Base-by-base conservation (phyloP, 2,888 invertebrate species). In the Stenodema calcarata region DNA sequence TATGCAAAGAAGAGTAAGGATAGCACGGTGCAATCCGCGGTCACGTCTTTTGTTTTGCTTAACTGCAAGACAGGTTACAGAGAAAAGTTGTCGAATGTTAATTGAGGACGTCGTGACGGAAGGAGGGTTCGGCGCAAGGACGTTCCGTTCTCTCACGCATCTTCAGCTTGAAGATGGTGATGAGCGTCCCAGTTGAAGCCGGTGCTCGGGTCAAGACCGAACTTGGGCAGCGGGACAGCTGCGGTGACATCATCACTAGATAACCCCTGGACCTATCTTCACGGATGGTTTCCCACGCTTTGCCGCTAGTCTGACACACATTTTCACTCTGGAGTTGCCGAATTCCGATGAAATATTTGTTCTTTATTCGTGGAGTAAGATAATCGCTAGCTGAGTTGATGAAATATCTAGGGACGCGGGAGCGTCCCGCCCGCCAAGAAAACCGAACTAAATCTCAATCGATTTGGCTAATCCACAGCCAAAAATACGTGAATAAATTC, bases 101-200 rank as follows among this genome's bases (percentile, higher is more conserved):
- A 78, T 78, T 78, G 23, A 78, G 78, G 47, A 78, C 78, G 78
- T 78, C 78, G 78, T 78, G 78, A 78, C 18, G 82, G 44, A 70
- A 41, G 82, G 35, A 30, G 69, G 35, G 35, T n/a, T 18, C 30
- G 11, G 18, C 27, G 42, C 82, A 82, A 82, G 82, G 82, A 69
- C 82, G 82, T 41, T 30, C 82, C 82, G 35, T 69, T 82, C 82
- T 82, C 82, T 82, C 82, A 82, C 82, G 82, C 82, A 82, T 82
- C 82, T 82, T 82, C 82, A 41, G 30, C 12, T 54, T 16, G 27
- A 50, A 6, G 9, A 9, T 7, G 23, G 30, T 16, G 79, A 30
- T 1, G 80, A 35, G 28, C 62, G 62, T 62, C 62, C 62, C 62
- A 81, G 44, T 35, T 35, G 81, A 81, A 28, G 41, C 69, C 69